Evolutionary conservation across 2,888 invertebrate species (phyloP).

Genomic region (Hybos culiciformis): DNA sequence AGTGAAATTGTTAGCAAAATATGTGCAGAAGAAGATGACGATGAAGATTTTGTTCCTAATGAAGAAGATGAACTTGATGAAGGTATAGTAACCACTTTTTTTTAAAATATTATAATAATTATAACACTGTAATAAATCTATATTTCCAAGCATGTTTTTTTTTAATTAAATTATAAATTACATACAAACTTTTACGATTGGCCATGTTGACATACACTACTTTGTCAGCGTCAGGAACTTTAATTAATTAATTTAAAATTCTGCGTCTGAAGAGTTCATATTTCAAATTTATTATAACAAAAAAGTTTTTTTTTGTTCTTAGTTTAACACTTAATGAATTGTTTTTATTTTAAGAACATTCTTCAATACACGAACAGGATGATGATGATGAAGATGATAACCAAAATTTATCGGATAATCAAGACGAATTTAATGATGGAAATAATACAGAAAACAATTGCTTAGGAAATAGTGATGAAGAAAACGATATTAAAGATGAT

Average conservation of each 20-base stretch:
- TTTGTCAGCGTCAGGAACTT: too few species aligned
- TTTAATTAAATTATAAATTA: too few species aligned
- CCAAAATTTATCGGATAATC: too few species aligned
- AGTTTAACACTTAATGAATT: too few species aligned
- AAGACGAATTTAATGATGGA: conserved; percentile 39
- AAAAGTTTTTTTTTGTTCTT: not conserved
- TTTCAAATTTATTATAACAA: too few species aligned
- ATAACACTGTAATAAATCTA: conserved; percentile 17
- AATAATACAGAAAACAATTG: conserved; percentile 36
- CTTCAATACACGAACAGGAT: conserved; percentile 25
- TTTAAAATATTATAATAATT: conserved; percentile 12
- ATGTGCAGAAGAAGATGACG: conserved; percentile 28
- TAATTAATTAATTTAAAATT: too few species aligned
- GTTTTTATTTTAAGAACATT: conserved; percentile 14
- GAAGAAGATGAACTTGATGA: conserved; percentile 29
- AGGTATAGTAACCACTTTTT: conserved; percentile 16
- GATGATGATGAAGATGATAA: conserved; percentile 10
- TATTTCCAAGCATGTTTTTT: too few species aligned
- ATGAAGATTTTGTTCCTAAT: conserved; percentile 22
- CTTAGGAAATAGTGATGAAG: conserved; percentile 16
- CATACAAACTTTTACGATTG: too few species aligned
- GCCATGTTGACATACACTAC: too few species aligned
- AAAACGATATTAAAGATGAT: conserved; percentile 12
- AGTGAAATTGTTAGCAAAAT: conserved; percentile 32
- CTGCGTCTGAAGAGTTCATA: too few species aligned